Base-by-base conservation (phyloP, 2,888 invertebrate species). In the Eupithecia subumbrata region DNA sequence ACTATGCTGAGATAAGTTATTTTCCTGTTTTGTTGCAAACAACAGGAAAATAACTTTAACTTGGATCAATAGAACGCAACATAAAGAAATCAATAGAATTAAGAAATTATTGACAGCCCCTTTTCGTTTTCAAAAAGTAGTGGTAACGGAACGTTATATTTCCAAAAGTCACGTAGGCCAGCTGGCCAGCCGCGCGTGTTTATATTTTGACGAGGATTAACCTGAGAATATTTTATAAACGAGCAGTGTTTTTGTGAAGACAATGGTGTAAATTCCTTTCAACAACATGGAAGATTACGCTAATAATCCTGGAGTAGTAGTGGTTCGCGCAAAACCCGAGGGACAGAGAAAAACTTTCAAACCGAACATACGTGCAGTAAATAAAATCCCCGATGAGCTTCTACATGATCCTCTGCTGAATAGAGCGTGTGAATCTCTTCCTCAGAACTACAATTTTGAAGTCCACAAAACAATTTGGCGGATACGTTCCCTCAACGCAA, bases 391-490 rank as follows among this genome's bases (percentile, higher is more conserved):
- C 0, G 96, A 97, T 80, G 97, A 97, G 82, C 95, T 98, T 70
- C 89, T 97, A 34, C 96, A 98, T 83, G 96, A 98, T 92, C 96
- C 96, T 22, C 86, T 96, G 80, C 89, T 98, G 40, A 96, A 97
- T 85, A 94, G 96, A 86, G 97, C 97, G 0, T 96, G 97, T 77
- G 95, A 96, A 84, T 94, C 95, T 60, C 95, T 99, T 72, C 99
- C 99, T 3, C 91, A 96, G 48, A 99, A 99, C 94, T 99, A 99
- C 88, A 99, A 99, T 90, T 99, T 99, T 91, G 99, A 99, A 96
- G 96, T 99, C 81, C 98, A 98, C 77, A 99, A 99, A 91, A 99
- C 99, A 0, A 97, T 99, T 90, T 99, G 99, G 99, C 96, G 98
- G 87, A 98, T 99, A 85, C 95, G 96, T 82, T 97, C 98, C 86